Conservation (phyloP, 1,140 invertebrate species). For the Diuraphis noxia region DNA sequence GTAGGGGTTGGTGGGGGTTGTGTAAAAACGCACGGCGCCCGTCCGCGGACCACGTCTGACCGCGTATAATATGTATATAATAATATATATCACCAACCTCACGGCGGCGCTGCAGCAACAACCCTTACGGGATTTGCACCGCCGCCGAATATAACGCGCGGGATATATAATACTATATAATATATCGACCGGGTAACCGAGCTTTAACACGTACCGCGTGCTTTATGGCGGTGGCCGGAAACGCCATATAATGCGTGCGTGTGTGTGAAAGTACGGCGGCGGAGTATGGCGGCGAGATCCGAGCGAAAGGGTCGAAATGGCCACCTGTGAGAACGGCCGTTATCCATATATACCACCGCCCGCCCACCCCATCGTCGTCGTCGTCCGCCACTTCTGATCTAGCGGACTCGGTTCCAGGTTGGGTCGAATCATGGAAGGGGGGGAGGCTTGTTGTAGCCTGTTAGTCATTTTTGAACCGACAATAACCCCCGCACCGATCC, state of each 20-base stretch:
- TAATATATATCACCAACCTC: background rate
- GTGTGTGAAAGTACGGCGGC: background rate
- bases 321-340: slow-evolving; percentile 50
- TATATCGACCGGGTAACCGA: slow-evolving; percentile 45
- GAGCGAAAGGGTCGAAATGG: slow-evolving; percentile 34
- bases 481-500: background rate
- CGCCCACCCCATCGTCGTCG: background rate
- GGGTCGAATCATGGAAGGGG: background rate
- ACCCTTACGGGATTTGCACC: slow-evolving; percentile 37
- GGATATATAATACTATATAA: slow-evolving; percentile 33
- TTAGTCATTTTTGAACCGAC: slow-evolving; percentile 16
- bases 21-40: background rate
- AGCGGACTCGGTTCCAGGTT: background rate
- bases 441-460: background rate
- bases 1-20: background rate
- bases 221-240: slow-evolving; percentile 10
- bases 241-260: background rate
- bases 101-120: background rate
- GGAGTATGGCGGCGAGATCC: background rate
- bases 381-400: background rate
- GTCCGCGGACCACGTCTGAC: background rate
- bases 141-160: slow-evolving; percentile 19
- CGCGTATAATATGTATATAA: background rate
- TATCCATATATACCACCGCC: background rate
- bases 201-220: slow-evolving; percentile 45